phyloP scores from a whole-genome alignment of 2,113 vertebrate genomes.

The Cynoglossus semilaevis region DNA sequence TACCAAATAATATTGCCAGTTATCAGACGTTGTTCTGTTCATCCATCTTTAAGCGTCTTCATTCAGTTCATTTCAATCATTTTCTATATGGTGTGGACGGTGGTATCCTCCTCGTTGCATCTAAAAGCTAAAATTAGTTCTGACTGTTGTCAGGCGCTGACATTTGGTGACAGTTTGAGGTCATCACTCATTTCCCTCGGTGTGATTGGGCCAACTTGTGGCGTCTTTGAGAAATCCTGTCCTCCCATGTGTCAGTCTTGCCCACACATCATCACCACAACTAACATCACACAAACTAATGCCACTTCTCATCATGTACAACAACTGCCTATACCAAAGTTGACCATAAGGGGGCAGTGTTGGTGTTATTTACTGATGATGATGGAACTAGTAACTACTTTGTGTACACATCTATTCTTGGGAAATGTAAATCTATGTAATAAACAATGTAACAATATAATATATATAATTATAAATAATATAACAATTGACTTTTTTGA shows the following conservation, averaged over 20 bases:
- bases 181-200: slow-evolving; percentile 38
- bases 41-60: too few species aligned
- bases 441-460: too few species aligned
- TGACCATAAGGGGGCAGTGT: slow-evolving; percentile 45
- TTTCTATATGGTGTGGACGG: too few species aligned
- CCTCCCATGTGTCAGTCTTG: slow-evolving; percentile 29
- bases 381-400: neutral
- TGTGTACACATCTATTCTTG: too few species aligned
- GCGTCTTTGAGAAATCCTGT: slow-evolving; percentile 34
- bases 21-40: too few species aligned
- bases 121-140: neutral
- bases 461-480: too few species aligned
- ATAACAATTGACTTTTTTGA: too few species aligned
- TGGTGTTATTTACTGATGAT: neutral
- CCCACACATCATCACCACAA: slow-evolving; percentile 28
- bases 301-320: slow-evolving; percentile 5
- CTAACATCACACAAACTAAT: slow-evolving; percentile 22
- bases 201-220: slow-evolving; percentile 27
- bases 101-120: slow-evolving; percentile 6
- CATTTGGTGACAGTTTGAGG: slow-evolving; percentile 12
- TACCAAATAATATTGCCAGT: too few species aligned
- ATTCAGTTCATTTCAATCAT: too few species aligned
- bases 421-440: too few species aligned
- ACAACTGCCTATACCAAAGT: neutral
- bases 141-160: slow-evolving; percentile 9